Conservation (phyloP, 1,140 invertebrate species). For the Hermatobates lingyangjiaoensis region DNA sequence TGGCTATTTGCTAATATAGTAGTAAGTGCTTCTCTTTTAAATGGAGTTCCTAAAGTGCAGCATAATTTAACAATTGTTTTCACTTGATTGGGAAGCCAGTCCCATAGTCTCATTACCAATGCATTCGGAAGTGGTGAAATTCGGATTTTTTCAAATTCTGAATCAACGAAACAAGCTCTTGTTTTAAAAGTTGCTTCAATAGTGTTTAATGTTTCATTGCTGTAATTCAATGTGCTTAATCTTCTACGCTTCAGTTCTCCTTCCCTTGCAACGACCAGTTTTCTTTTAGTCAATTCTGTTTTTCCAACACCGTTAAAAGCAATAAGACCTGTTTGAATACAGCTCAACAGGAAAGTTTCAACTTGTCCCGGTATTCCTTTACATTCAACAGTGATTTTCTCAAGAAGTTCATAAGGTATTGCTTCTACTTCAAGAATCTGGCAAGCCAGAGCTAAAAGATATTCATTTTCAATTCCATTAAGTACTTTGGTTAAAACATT, state of each 20-base stretch:
- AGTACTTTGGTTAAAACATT: slow-evolving; percentile 1
- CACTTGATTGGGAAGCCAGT: neutral
- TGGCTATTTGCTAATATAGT: neutral
- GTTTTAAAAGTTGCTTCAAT: neutral
- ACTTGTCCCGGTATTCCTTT: slow-evolving; percentile 43
- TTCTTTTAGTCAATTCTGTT: neutral
- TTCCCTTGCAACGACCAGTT: neutral
- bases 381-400: slow-evolving; percentile 34
- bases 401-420: slow-evolving; percentile 37
- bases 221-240: neutral
- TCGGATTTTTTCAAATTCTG: neutral
- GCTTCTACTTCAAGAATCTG: slow-evolving; percentile 36
- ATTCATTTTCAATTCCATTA: slow-evolving; percentile 1
- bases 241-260: neutral
- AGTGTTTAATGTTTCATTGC: neutral
- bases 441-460: slow-evolving; percentile 30
- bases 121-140: neutral
- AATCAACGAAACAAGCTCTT: neutral
- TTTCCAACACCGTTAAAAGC: neutral
- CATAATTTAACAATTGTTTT: neutral
- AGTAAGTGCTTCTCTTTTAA: neutral
- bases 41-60: neutral
- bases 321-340: slow-evolving; percentile 28
- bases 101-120: neutral
- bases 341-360: slow-evolving; percentile 35